Evolutionary conservation across 2,113 vertebrate genomes (phyloP).

Genomic region (Ictalurus punctatus): DNA sequence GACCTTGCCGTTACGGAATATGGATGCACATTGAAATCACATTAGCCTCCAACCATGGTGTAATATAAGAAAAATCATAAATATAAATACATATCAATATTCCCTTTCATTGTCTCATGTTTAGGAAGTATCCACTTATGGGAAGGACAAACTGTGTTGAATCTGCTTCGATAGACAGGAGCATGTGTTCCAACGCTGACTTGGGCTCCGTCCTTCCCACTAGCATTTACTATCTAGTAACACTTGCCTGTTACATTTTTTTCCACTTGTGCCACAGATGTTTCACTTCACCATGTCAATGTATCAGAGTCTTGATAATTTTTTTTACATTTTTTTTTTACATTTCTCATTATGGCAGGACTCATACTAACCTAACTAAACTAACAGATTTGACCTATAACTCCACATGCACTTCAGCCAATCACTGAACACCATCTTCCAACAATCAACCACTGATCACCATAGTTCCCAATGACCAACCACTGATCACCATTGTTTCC

Average conservation of each 20-base stretch:
- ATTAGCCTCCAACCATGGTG: background rate
- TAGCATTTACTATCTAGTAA: background rate
- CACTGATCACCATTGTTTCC: background rate
- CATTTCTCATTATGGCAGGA: background rate
- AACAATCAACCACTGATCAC: background rate
- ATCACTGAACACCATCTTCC: too few relatives aligned
- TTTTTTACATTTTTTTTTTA: too few relatives aligned
- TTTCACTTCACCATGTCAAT: background rate
- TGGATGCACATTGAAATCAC: background rate
- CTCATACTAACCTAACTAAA: too few relatives aligned
- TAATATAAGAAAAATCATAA: background rate
- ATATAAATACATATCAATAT: background rate
- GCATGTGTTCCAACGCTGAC: background rate
- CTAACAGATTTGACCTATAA: too few relatives aligned
- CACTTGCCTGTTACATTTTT: conserved; percentile 5
- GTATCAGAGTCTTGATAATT: background rate
- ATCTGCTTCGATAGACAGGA: background rate
- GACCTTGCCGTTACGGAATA: background rate
- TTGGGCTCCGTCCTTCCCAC: background rate
- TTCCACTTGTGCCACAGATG: background rate
- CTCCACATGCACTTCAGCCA: too few relatives aligned
- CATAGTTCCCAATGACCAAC: background rate
- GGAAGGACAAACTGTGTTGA: too few relatives aligned
- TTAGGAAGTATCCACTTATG: background rate
- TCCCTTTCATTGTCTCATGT: background rate